Base-by-base conservation (phyloP, 2,797 vertebrate genomes). In the Oreochromis mossambicus region DNA sequence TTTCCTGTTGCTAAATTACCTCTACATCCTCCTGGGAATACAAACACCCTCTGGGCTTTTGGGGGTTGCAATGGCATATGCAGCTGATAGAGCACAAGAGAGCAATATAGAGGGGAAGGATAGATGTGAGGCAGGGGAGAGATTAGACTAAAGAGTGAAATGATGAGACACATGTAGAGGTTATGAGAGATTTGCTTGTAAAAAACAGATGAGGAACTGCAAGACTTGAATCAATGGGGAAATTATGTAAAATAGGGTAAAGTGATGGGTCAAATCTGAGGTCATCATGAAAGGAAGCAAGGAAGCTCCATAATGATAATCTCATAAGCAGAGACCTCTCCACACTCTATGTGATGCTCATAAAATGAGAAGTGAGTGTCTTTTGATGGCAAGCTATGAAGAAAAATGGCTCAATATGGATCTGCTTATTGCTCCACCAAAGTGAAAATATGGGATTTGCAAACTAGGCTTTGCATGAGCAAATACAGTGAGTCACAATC, bases 1-100 rank as follows among this genome's bases (percentile, higher is more conserved):
- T 93, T 95, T 95, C 95, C 95, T 95, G 92, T 89, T 50, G 36
- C 86, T 82, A 87, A 94, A 94, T 94, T 87, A 91, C 92, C 66
- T 90, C 86, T 8, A 55, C 85, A 79, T 90, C 88, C 93, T 92
- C 92, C 75, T 29, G 92, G 86, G 91, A 92, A 68, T 78, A 75
- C 80, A 92, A 91, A 94, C 86, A 89, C 84, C 93, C 93, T 84
- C 41, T 34, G 85, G 93, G 83, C 81, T 84, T 82, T 46, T 77
- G 26, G 5, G 32, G 68, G 48, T 66, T 70, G 63, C 88, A 85
- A 84, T 66, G 86, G 78, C 77, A 84, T 52, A 83, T n/a, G 19
- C 63, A 36, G 52, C 21, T 50, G 80, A 81, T 75, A 26, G 41
- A 43, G 56, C 66, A 79, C 55, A 29, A 81, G 26, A 52, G 15